Base-by-base conservation (phyloP, 2,797 vertebrate species). In the Enteromius fasciolatus region DNA sequence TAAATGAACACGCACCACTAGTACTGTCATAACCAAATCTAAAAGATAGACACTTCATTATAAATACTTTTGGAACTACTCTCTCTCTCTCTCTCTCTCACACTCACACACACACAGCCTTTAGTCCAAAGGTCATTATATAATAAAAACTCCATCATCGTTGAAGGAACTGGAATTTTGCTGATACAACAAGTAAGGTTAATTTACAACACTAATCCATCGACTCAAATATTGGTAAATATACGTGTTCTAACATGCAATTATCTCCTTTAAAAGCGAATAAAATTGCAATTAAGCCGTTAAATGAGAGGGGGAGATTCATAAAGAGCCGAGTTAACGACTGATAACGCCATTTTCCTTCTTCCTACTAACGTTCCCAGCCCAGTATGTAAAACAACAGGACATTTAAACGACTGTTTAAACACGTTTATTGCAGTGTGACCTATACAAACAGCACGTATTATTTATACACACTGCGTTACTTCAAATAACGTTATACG, bases 281-380 rank as follows among this genome's bases (percentile, higher is more conserved):
- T 31, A 10, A 44, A 20, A 57, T 31, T 0, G 4, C 15, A n/a
- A 78, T 54, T 31, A 79, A 18, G 57, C 33, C 66, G 36, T 59
- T 23, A 61, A 63, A 46, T 18, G 4, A 15, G 1, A 46, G 6
- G n/a, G 20, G 14, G 8, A 67, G 11, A 68, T 14, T 67, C 8
- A 18, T 28, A 52, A 59, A 72, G 4, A 61, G 39, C 23, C 0
- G 23, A 57, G 23, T 31, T 59, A 14, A 66, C 74, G 28, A 46
- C 4, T 44, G 63, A 78, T 54, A 79, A 80, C 78, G 54, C 23
- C 68, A 48, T 61, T 80, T 80, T 80, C 39, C 78, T 18, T 41
- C 20, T 50, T 61, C 12, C 14, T 80, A 17, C 52, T 33, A 12
- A 57, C n/a, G 10, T 57, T 57, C 17, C 7, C 18, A 33, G 25